Evolutionary conservation across 37 sponge, comb jelly and placozoan genomes (phyloP).

Genomic region (Bolinopsis microptera): DNA sequence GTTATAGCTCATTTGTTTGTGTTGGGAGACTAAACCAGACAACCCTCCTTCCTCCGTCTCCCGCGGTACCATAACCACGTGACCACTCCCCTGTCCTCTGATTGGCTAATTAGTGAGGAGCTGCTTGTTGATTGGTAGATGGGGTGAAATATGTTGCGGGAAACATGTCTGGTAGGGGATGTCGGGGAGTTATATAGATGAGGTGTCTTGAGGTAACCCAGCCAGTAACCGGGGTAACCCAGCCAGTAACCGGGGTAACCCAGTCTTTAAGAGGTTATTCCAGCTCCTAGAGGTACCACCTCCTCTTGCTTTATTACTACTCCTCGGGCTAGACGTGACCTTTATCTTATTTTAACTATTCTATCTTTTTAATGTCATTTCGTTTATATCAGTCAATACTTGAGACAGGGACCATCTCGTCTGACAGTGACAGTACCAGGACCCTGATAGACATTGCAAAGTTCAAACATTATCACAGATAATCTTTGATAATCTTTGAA

Average conservation of each 20-base stretch:
- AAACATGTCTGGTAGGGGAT: background rate
- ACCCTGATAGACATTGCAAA: no score
- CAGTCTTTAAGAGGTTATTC: background rate
- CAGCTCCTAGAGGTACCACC: no score
- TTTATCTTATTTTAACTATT: no score
- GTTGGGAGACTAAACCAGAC: background rate
- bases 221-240: background rate
- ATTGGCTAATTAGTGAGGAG: background rate
- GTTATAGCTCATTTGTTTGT: background rate
- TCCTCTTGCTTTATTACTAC: no score
- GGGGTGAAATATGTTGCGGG: background rate
- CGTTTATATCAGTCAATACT: no score
- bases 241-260: background rate
- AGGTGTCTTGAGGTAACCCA: background rate
- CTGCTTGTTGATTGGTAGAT: background rate
- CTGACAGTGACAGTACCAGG: no score
- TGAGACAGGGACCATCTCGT: no score
- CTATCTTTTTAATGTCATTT: no score
- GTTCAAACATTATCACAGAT: no score
- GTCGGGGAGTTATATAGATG: background rate
- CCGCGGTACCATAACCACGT: background rate
- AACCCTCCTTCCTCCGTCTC: background rate
- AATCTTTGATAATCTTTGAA: no score
- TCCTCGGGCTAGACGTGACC: no score
- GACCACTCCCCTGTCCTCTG: background rate